phyloP scores from a whole-genome alignment of 2,888 invertebrate genomes.

The Agonopterix arenella region DNA sequence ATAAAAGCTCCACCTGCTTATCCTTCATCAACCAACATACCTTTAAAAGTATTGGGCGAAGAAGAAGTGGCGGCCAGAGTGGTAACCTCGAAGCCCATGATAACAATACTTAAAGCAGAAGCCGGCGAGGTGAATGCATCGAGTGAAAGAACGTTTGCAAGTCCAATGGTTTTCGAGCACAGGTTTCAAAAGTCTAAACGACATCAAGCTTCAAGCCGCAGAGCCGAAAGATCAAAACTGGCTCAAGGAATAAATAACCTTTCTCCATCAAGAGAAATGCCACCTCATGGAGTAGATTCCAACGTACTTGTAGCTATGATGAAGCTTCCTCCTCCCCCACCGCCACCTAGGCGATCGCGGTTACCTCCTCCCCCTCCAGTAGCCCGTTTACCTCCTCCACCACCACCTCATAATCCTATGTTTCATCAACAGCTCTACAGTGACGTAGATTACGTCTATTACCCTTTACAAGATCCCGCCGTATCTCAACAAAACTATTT shows the following conservation, averaged over 20 bases:
- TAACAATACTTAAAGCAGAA: slow-evolving; percentile 86
- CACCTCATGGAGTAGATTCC: slow-evolving; percentile 54
- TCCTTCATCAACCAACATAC: slow-evolving; percentile 44
- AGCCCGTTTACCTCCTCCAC: slow-evolving; percentile 80
- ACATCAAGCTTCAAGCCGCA: slow-evolving; percentile 73
- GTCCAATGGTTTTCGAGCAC: slow-evolving; percentile 68
- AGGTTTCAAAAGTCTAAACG: slow-evolving; percentile 69
- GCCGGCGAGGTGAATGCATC: slow-evolving; percentile 81
- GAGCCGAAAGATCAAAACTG: slow-evolving; percentile 79
- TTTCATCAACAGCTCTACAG: slow-evolving; percentile 94
- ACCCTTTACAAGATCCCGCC: slow-evolving; percentile 92
- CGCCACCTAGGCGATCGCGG: slow-evolving; percentile 75
- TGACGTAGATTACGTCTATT: slow-evolving; percentile 94
- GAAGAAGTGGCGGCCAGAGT: slow-evolving; percentile 87
- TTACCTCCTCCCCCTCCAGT: slow-evolving; percentile 83
- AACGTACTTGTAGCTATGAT: slow-evolving; percentile 79
- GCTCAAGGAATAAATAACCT: slow-evolving; percentile 66
- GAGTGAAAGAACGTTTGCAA: slow-evolving; percentile 74
- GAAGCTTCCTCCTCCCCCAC: slow-evolving; percentile 76
- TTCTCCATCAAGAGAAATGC: slow-evolving; percentile 64
- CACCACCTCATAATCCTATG: slow-evolving; percentile 89
- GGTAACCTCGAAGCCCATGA: slow-evolving; percentile 86
- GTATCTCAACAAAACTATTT: slow-evolving; percentile 94
- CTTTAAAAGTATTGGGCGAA: slow-evolving; percentile 37
- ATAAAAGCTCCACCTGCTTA: slow-evolving; percentile 82